A percentile compares a stretch with the other conserved stretches of the same genome.
Evolutionary conservation across 2,888 invertebrate species (phyloP).

Genomic region (Biston stratarius): DNA sequence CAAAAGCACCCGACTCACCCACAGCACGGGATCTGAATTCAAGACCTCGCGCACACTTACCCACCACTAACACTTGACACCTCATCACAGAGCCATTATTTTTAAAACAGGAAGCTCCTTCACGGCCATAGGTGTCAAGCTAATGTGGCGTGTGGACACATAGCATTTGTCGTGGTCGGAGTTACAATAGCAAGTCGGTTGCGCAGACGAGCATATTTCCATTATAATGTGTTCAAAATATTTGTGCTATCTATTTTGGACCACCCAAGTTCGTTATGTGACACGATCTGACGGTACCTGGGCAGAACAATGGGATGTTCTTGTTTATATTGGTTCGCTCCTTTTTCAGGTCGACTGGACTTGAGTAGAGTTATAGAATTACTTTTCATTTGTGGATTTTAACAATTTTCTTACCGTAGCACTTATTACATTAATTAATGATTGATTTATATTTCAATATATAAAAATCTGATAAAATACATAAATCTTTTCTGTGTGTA

Average conservation of each 20-base stretch:
- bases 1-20: conserved; percentile 54
- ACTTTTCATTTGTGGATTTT: neutral
- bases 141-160: conserved; percentile 43
- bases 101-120: conserved; percentile 31
- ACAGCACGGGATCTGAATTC: conserved; percentile 63
- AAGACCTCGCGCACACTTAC: conserved; percentile 60
- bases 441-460: no score
- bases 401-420: neutral
- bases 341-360: conserved; percentile 49
- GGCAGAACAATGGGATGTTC: conserved; percentile 74
- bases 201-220: conserved; percentile 74
- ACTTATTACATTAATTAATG: no score
- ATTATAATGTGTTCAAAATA: conserved; percentile 83
- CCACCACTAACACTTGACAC: conserved; percentile 56
- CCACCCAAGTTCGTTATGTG: conserved; percentile 74
- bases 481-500: no score
- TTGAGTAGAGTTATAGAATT: conserved; percentile 38
- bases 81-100: conserved; percentile 29
- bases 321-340: conserved; percentile 63
- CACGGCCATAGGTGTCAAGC: conserved; percentile 29
- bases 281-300: conserved; percentile 79
- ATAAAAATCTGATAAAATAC: no score
- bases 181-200: conserved; percentile 70
- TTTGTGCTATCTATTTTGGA: conserved; percentile 78
- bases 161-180: conserved; percentile 74